phyloP scores from a whole-genome alignment of 2,113 vertebrate genomes.

The Orycteropus afer region DNA sequence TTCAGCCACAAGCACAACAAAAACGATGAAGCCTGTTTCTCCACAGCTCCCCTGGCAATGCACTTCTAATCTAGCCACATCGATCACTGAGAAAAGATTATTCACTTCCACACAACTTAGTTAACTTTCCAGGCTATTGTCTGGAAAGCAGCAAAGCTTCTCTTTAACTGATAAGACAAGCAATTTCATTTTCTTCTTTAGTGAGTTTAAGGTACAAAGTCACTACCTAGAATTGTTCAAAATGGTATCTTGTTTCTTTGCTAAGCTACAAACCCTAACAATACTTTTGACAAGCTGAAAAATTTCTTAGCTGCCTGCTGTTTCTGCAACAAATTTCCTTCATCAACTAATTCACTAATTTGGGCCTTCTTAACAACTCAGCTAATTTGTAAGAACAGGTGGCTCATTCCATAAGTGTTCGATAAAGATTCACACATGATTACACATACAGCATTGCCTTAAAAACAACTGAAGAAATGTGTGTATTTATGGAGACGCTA shows the following conservation, averaged over 20 bases:
- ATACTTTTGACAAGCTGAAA: conserved; percentile 74
- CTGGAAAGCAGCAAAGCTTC: conserved; percentile 44
- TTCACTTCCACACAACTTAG: conserved; percentile 40
- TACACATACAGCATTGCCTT: conserved; percentile 76
- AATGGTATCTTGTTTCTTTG: conserved; percentile 50
- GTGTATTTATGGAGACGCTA: conserved; percentile 70
- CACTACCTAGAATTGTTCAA: conserved; percentile 46
- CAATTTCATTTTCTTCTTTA: conserved; percentile 60
- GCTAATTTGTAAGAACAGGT: conserved; percentile 81
- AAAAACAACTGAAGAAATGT: conserved; percentile 78
- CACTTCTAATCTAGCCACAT: conserved; percentile 9
- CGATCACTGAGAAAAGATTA: conserved; percentile 36
- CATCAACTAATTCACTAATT: conserved; percentile 80
- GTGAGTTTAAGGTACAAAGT: conserved; percentile 34
- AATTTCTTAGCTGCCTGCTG: conserved; percentile 68
- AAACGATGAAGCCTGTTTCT: not conserved
- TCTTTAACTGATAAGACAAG: conserved; percentile 51
- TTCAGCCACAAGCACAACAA: not conserved
- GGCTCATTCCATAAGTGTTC: conserved; percentile 78
- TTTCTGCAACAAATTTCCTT: conserved; percentile 75
- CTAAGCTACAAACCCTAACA: conserved; percentile 52
- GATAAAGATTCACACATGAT: conserved; percentile 81
- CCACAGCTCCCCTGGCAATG: not conserved
- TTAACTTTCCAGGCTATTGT: conserved; percentile 41
- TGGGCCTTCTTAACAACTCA: conserved; percentile 73